Evolutionary conservation across 2,888 invertebrate genomes (phyloP).

Genomic region (Lagria hirta): DNA sequence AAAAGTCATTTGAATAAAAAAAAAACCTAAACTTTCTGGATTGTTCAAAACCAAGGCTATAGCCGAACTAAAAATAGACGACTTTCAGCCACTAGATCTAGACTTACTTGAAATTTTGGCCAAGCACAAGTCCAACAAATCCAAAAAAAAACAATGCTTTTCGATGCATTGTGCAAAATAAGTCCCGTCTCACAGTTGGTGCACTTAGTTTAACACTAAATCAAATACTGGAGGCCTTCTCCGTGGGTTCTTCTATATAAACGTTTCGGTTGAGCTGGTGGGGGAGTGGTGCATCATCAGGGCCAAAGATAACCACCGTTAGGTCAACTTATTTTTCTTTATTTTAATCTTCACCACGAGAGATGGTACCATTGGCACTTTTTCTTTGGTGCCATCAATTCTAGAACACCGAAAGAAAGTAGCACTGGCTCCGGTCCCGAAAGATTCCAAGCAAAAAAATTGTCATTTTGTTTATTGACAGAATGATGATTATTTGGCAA

Average conservation of each 20-base stretch:
- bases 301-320: conserved; percentile 41
- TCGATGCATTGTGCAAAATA: conserved; percentile 15
- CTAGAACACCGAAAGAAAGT: too few relatives aligned
- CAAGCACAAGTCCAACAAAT: conserved; percentile 5
- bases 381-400: too few relatives aligned
- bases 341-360: conserved; percentile 28
- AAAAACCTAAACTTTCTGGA: too few relatives aligned
- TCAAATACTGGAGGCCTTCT: conserved; percentile 13
- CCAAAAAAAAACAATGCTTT: conserved; percentile 13
- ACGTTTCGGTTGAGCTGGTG: conserved; percentile 30
- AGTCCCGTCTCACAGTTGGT: conserved; percentile 4
- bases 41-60: too few relatives aligned
- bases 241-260: conserved; percentile 36
- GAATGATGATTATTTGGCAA: too few relatives aligned
- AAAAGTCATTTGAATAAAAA: too few relatives aligned
- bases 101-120: conserved; percentile 22
- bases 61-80: too few relatives aligned
- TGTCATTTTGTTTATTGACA: too few relatives aligned
- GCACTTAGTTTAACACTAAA: conserved; percentile 13
- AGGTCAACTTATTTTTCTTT: conserved; percentile 38
- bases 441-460: too few relatives aligned
- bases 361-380: conserved; percentile 11
- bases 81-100: too few relatives aligned
- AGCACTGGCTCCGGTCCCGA: too few relatives aligned
- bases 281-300: conserved; percentile 34